Conservation (phyloP, 2,888 invertebrate genomes). For the Stegophylla sp. region DNA sequence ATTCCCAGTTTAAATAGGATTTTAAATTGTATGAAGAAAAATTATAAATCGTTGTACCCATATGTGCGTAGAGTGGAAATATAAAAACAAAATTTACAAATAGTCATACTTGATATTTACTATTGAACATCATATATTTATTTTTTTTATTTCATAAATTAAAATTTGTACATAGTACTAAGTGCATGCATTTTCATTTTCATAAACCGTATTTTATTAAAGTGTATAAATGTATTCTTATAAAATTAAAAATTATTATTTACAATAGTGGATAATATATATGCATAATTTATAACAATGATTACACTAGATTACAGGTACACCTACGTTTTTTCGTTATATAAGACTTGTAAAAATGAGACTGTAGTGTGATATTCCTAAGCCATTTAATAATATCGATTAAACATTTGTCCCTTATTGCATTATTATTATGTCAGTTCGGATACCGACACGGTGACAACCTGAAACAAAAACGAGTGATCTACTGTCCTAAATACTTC, state of each 20-base stretch:
- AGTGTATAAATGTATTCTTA: not conserved
- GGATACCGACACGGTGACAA: constrained; percentile 48
- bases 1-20: too few species aligned
- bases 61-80: too few species aligned
- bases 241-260: not conserved
- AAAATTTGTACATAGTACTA: too few species aligned
- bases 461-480: constrained; percentile 42
- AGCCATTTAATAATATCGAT: constrained; percentile 58
- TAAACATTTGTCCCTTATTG: constrained; percentile 58
- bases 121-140: not conserved
- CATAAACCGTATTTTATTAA: too few species aligned
- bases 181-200: too few species aligned
- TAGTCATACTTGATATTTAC: not conserved
- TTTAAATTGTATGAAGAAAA: too few species aligned
- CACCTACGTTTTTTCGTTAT: not conserved
- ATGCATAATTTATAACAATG: not conserved
- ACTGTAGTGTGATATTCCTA: constrained; percentile 31
- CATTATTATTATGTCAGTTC: constrained; percentile 57
- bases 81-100: too few species aligned
- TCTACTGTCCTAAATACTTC: constrained; percentile 55
- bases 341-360: constrained; percentile 34
- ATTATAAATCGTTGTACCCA: too few species aligned
- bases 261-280: not conserved
- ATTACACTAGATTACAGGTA: not conserved
- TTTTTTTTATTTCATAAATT: not conserved